A percentile compares a stretch with the other conserved stretches of the same genome.
These are phyloP conservation scores for Oithona nana DNA, from an alignment of 2,888 invertebrate genomes.

Conservation along the genomic window DNA sequence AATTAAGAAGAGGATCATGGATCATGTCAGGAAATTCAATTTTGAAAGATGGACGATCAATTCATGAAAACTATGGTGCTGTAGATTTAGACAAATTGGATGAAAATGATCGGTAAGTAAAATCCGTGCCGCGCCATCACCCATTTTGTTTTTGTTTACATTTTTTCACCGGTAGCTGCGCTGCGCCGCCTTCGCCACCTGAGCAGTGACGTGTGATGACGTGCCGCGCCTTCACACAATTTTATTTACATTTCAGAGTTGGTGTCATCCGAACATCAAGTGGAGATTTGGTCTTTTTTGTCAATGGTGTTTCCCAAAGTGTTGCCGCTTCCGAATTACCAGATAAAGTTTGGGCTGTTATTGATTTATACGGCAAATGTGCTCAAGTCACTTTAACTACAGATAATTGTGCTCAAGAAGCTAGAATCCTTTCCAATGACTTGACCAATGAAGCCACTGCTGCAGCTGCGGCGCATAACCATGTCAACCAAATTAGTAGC, in stretches of 20 bases:
- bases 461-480: not conserved
- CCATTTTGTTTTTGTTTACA: no score
- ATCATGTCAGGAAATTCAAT: constrained; percentile 29
- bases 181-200: no score
- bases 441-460: constrained; percentile 12
- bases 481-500: constrained; percentile 4
- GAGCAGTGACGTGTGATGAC: no score
- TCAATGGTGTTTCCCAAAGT: constrained; percentile 74
- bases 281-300: constrained; percentile 66
- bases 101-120: constrained; percentile 65
- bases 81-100: constrained; percentile 54
- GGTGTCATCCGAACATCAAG: constrained; percentile 60
- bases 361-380: constrained; percentile 65
- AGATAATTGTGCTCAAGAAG: constrained; percentile 13
- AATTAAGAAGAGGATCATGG: constrained; percentile 25
- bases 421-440: constrained; percentile 14
- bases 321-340: constrained; percentile 63
- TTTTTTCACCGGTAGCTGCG: no score
- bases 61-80: constrained; percentile 62
- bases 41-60: constrained; percentile 63
- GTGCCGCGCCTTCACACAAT: no score
- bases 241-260: no score
- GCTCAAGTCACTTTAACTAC: constrained; percentile 46
- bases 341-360: constrained; percentile 47
- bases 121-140: no score